Conservation (phyloP, 1,140 invertebrate species). For the Globodera rostochiensis region DNA sequence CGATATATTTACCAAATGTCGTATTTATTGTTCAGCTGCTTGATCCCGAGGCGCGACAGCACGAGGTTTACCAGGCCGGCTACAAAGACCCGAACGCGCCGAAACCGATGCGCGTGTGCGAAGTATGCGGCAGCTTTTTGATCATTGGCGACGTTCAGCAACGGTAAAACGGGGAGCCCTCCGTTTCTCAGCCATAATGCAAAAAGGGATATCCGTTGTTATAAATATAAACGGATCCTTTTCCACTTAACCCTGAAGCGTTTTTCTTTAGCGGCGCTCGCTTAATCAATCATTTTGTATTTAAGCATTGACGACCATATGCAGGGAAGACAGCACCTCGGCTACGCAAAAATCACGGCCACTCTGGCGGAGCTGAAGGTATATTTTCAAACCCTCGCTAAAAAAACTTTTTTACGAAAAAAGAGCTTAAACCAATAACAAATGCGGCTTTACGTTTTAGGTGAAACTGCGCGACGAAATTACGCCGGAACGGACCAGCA, state of each 20-base stretch:
- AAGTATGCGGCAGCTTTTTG: slow-evolving; percentile 94
- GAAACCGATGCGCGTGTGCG: slow-evolving; percentile 89
- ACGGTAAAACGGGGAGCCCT: slow-evolving; percentile 66
- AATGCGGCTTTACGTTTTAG: background rate
- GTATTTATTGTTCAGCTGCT: slow-evolving; percentile 16
- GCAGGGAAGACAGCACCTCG: slow-evolving; percentile 90
- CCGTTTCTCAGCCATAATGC: too few species aligned
- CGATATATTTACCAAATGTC: too few species aligned
- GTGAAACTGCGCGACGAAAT: background rate
- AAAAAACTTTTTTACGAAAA: too few species aligned
- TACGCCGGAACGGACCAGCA: background rate
- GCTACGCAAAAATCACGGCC: slow-evolving; percentile 77
- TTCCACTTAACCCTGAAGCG: too few species aligned
- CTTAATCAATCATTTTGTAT: background rate
- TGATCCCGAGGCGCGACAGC: slow-evolving; percentile 6
- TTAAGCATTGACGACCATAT: slow-evolving; percentile 85
- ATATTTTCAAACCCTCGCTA: too few species aligned
- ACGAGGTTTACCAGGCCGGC: slow-evolving; percentile 12
- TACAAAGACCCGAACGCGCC: slow-evolving; percentile 38
- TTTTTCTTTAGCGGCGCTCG: background rate
- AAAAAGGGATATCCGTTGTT: background rate
- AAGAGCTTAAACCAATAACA: too few species aligned
- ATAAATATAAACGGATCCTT: background rate
- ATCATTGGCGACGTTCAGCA: slow-evolving; percentile 96
- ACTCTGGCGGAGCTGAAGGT: slow-evolving; percentile 65